These are phyloP conservation scores for Hanleya hanleyi DNA, from an alignment of 2,888 invertebrate species.

Conservation along the genomic window DNA sequence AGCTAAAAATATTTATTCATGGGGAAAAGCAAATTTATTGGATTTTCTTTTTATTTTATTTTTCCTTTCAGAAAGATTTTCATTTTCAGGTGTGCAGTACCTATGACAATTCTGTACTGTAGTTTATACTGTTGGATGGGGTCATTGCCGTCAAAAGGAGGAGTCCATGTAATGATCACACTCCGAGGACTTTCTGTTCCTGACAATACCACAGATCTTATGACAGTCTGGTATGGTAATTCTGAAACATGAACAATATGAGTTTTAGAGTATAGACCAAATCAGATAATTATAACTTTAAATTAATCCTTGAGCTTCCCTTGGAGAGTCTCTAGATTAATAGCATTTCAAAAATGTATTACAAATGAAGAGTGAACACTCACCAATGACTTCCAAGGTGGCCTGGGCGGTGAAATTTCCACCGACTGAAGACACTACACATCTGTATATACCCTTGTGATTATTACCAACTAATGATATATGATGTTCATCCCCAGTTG, in stretches of 20 bases:
- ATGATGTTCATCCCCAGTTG: constrained; percentile 16
- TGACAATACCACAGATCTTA: constrained; percentile 86
- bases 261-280: background rate
- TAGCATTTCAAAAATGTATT: no score
- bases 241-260: constrained; percentile 76
- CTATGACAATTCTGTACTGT: constrained; percentile 77
- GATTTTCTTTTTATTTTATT: no score
- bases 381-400: constrained; percentile 85
- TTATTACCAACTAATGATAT: constrained; percentile 73
- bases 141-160: constrained; percentile 98
- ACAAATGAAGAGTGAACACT: no score
- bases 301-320: background rate
- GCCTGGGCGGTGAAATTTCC: constrained; percentile 95
- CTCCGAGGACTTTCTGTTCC: constrained; percentile 84
- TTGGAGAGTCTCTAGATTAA: background rate
- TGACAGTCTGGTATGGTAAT: constrained; percentile 93
- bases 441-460: constrained; percentile 95
- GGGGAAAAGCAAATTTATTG: no score
- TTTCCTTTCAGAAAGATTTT: no score
- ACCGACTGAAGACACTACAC: constrained; percentile 88
- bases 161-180: constrained; percentile 94
- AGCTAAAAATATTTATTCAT: no score
- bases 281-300: background rate
- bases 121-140: constrained; percentile 94
- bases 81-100: no score